Base-by-base conservation (phyloP, 2,888 invertebrate species). In the Shargacucullia verbasci region DNA sequence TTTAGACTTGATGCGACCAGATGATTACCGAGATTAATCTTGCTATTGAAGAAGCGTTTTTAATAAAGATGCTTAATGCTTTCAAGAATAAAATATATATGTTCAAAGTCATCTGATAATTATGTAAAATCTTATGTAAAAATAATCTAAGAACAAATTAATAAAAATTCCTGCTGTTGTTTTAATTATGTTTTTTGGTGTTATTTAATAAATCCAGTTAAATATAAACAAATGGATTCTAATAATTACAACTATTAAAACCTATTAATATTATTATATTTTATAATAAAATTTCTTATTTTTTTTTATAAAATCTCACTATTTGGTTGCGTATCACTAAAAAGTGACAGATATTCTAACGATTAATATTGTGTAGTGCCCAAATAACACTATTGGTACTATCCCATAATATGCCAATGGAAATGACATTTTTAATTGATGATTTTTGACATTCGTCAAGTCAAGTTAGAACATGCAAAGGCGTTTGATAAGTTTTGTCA, bases 281-380 rank as follows among this genome's bases (percentile, higher is more conserved):
- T 55, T 68, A 71, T 62, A 74, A 70, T 73, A 69, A 64, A 65
- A 64, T 73, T 73, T 62, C 68, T 59, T 70, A 59, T 72, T 73
- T 73, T 78, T 73, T 78, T 77, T 81, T 79, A 80, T 63, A 87
- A 88, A 89, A 89, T 90, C 88, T 90, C 90, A 90, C 90, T 90
- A 89, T 86, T 78, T 61, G 63, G 78, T 82, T 81, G 79, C 82
- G 70, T 66, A 78, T 58, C 79, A 80, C 74, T 65, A 52, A 60
- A 29, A 64, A 59, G 71, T 73, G 75, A 76, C 6, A 66, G 59
- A 59, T 63, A 74, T 54, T 59, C 46, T 65, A 65, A 62, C 34
- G 44, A 62, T 63, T 57, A 50, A 52, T 50, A 47, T 44, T 53
- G 45, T 67, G 48, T 59, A 60, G 59, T 52, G 45, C 44, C 47